Evolutionary conservation across 2,113 vertebrate species (phyloP), one percentile per base, ranked within the genome.

Genomic region (Paracyprichromis sp.): DNA sequence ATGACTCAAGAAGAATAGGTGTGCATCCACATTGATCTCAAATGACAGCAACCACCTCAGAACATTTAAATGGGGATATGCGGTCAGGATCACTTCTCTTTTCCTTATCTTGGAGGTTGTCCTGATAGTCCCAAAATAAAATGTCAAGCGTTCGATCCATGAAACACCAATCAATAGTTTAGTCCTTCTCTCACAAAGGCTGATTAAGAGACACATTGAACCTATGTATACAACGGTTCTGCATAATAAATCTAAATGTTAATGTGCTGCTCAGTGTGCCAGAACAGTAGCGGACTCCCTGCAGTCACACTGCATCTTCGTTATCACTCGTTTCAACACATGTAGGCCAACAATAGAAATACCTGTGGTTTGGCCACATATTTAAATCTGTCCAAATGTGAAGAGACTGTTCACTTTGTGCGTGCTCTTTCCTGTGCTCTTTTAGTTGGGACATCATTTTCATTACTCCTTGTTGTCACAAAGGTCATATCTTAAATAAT

Each of bases 31-130:
- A 21, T 50, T 83, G 81, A 54, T 87, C 85, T 71, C 11, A 21
- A 53, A 21, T 80, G 34, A 78, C 69, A 78, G 85, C 87, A 90
- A 89, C 85, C 90, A 91, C 88, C 90, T 89, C 50, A 24, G 59
- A 88, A 82, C 38, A 21, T 66, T 61, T 82, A 19, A 38, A 38
- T 50, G 26, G 26, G 83, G 53, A 19, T 16, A 82, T 71, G 26
- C 11, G 52, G 56, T 61, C 59, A 73, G 9, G n/a, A 66, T 83
- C 31, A 11, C 63, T 36, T 57, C 26, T 47, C 45, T 73, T 52
- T 19, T 87, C 45, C 4, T 53, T 21, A 17, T 29, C 21, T 31
- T 52, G 29, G 26, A 73, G 84, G 31, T 21, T 47, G 83, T 66
- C 21, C 80, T 7, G 36, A 82, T 8, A 13, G 57, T 36, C 19